Base-by-base conservation (phyloP, 2,888 invertebrate genomes). In the Pandemis heparana region DNA sequence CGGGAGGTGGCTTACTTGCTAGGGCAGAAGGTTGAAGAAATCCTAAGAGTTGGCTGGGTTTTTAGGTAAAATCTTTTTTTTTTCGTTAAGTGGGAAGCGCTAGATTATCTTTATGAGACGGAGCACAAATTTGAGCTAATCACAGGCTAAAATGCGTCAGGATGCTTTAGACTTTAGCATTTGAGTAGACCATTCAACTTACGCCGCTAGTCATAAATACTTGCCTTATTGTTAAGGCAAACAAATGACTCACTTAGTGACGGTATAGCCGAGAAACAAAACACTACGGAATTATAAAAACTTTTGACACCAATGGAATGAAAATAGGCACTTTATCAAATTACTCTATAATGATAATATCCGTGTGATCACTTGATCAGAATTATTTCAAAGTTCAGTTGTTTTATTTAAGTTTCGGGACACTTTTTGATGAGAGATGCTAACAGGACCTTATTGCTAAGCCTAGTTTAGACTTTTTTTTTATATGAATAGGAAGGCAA, bases 301-400 rank as follows among this genome's bases (percentile, higher is more conserved):
- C 61, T 67, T 72, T 72, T 53, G 38, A 32, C 43, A 53, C 32
- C 41, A 16, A 67, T 38, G 5, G 8, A 43, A 5, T 7, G 8
- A 6, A 6, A 38, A 38, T 5, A n/a, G 32, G 10, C 9, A 46
- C 41, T 59, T 59, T 18, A 46, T 32, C 8, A 46, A 32, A n/a
- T 46, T 38, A 38, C 51, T 43, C 1, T 68, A 60, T 68, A 60
- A 60, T n/a, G 56, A 41, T 12, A 23, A 23, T 66, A 14, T 23
- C 23, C 14, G 32, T n/a, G n/a, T 46, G 16, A 10, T 10, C 9
- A 10, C 14, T 41, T 23, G 46, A 12, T 48, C 9, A 46, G 9
- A 60, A 68, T 46, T 68, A 60, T 68, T 59, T 68, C 16, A 59
- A 68, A 46, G 46, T 56, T 67, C 10, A 63, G 14, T 43, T 56